These are phyloP conservation scores for Cataglyphis livida DNA, from an alignment of 2,888 invertebrate genomes.

Conservation along the genomic window DNA sequence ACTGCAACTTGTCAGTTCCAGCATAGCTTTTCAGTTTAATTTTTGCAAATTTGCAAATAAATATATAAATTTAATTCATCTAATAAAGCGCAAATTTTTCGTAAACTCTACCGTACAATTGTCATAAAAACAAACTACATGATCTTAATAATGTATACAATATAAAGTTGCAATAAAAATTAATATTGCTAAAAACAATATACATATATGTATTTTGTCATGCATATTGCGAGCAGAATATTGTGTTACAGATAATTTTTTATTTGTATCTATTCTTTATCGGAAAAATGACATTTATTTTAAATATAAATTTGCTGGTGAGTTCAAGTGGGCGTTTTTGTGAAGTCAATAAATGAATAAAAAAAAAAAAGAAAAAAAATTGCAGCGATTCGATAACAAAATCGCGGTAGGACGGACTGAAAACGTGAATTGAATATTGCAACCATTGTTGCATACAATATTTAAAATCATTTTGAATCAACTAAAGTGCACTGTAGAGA, in stretches of 20 bases:
- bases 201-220: neutral
- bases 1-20: neutral
- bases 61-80: neutral
- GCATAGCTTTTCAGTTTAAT: neutral
- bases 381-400: neutral
- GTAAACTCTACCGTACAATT: neutral
- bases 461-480: conserved; percentile 1
- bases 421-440: conserved; percentile 10
- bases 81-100: neutral
- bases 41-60: conserved; percentile 7
- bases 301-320: neutral
- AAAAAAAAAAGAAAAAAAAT: neutral
- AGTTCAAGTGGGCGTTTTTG: conserved; percentile 8
- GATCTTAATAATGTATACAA: neutral
- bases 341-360: conserved; percentile 26
- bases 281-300: conserved; percentile 20
- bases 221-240: neutral
- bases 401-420: neutral
- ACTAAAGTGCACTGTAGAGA: neutral
- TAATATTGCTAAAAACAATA: neutral
- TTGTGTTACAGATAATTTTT: conserved; percentile 11
- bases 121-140: neutral
- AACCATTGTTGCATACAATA: conserved; percentile 2
- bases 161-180: neutral
- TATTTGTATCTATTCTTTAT: conserved; percentile 35